Conservation (phyloP, 2,113 vertebrate genomes). For the Azemiops feae region DNA sequence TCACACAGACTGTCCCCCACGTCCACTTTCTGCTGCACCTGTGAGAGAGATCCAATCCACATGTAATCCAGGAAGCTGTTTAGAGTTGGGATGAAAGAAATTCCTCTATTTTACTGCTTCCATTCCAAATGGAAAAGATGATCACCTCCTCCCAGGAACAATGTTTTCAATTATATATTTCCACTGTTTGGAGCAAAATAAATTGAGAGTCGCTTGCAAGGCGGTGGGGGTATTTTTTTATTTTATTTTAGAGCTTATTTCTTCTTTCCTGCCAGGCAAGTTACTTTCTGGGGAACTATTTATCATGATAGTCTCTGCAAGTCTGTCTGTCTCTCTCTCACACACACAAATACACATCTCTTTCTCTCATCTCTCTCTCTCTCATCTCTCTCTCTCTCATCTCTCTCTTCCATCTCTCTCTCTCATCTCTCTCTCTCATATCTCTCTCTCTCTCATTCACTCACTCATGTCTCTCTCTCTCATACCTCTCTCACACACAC, state of each 20-base stretch:
- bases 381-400: too few species aligned
- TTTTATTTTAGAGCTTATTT: background rate
- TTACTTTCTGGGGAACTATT: constrained; percentile 27
- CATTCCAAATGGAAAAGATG: background rate
- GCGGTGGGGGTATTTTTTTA: rapidly evolving
- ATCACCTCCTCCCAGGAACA: constrained; percentile 10
- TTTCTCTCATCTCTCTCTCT: too few species aligned
- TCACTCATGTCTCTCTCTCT: too few species aligned
- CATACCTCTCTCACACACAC: too few species aligned
- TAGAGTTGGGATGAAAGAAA: background rate
- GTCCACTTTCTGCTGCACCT: background rate
- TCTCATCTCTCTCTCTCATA: too few species aligned
- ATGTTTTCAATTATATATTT: background rate
- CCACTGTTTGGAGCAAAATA: constrained; percentile 19
- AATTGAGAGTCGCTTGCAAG: background rate
- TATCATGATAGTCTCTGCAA: constrained; percentile 20
- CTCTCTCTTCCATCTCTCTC: too few species aligned
- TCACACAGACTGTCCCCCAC: background rate
- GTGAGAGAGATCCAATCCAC: too few species aligned
- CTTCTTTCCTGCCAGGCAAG: constrained; percentile 20
- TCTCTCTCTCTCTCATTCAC: too few species aligned
- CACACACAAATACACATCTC: too few species aligned
- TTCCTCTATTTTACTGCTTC: constrained; percentile 1
- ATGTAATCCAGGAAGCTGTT: background rate
- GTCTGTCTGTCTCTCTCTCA: background rate